phyloP scores from a whole-genome alignment of 1,140 invertebrate genomes.

The Plectrocnemia conspersa region DNA sequence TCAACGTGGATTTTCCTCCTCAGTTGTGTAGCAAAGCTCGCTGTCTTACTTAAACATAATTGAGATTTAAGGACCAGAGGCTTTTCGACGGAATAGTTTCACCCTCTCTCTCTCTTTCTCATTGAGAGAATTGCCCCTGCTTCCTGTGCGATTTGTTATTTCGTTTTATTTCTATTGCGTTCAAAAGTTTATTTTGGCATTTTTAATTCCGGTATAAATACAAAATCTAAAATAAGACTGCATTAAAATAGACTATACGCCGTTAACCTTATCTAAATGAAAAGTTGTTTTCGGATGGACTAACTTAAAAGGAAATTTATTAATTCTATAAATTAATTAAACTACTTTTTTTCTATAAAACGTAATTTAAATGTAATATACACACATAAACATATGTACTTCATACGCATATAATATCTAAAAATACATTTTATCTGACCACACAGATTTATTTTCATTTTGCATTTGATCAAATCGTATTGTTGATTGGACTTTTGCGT shows the following conservation, averaged over 20 bases:
- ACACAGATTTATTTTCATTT: too few species aligned
- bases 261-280: slow-evolving; percentile 33
- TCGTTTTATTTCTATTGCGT: slow-evolving; percentile 4
- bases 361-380: too few species aligned
- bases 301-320: slow-evolving; percentile 35
- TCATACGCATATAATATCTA: too few species aligned
- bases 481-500: too few species aligned
- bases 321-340: slow-evolving; percentile 36
- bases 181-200: neutral
- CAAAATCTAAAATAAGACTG: slow-evolving; percentile 10
- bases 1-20: slow-evolving; percentile 18
- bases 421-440: too few species aligned
- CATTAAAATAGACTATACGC: slow-evolving; percentile 22
- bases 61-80: slow-evolving; percentile 33
- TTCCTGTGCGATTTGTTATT: neutral
- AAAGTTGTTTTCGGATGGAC: slow-evolving; percentile 28
- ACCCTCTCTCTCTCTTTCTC: neutral
- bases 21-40: slow-evolving; percentile 9
- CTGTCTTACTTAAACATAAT: slow-evolving; percentile 36
- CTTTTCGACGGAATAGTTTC: slow-evolving; percentile 19
- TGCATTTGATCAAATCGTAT: too few species aligned
- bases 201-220: slow-evolving; percentile 9
- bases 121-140: neutral
- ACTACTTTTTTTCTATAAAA: slow-evolving; percentile 16
- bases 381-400: too few species aligned